Percentiles rank a stretch among this genome's conserved stretches.
Evolutionary conservation across 64 coral and sea anemone genomes (phyloP).

Genomic region (Montipora efflorescens): DNA sequence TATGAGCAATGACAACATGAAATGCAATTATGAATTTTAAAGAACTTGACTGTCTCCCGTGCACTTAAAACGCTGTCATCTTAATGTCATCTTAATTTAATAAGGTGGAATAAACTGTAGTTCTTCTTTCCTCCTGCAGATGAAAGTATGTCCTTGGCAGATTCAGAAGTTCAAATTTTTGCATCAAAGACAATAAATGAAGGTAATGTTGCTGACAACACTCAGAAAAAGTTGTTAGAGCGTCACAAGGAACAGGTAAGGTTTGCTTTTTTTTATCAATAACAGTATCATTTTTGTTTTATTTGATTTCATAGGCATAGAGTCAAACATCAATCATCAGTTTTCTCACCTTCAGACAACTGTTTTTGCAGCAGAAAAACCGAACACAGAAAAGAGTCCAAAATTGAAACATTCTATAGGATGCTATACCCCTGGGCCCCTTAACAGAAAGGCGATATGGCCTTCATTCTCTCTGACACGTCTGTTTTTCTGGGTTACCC

Average conservation of each 20-base stretch:
- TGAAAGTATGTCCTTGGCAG: neutral
- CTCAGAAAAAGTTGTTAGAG: constrained; percentile 35
- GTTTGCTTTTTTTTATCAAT: neutral
- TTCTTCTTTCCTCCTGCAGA: neutral
- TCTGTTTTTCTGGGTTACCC: no score
- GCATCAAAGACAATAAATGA: constrained; percentile 1
- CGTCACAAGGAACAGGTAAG: constrained; percentile 68
- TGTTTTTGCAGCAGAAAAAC: no score
- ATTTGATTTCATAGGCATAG: neutral
- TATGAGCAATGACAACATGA: no score
- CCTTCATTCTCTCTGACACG: no score
- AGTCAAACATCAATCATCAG: neutral
- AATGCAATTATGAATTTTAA: no score
- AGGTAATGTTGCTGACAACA: neutral
- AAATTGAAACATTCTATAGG: no score
- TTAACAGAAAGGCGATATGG: no score
- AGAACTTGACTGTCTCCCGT: no score
- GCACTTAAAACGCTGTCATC: neutral
- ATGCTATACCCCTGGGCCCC: no score
- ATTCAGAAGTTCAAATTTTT: constrained; percentile 66
- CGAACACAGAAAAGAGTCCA: no score
- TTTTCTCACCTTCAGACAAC: neutral
- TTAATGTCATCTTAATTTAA: neutral
- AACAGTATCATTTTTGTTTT: neutral
- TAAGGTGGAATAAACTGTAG: no score